Percentiles rank a stretch among this genome's conserved stretches.
Conservation (phyloP, 2,888 invertebrate species). For the Drosophila multiciliata region DNA sequence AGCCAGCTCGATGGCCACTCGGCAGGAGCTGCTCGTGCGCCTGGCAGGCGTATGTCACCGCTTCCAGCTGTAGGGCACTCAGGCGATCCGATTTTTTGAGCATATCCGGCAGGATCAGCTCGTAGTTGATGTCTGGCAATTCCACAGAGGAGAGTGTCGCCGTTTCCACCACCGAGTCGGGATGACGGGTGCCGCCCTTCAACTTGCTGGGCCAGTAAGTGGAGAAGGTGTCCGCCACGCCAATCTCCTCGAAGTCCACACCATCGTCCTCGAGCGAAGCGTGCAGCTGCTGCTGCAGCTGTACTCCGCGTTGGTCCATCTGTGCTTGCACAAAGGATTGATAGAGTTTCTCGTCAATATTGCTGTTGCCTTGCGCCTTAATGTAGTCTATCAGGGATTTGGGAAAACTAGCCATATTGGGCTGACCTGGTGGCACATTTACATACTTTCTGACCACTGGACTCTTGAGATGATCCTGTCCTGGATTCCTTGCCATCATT, state of each 20-base stretch:
- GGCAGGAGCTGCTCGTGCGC: constrained; percentile 96
- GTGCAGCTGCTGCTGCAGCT: background rate
- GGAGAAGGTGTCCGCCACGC: constrained; percentile 98
- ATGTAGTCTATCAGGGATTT: constrained; percentile 27
- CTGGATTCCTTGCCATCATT: background rate
- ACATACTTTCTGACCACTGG: background rate
- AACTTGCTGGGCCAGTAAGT: constrained; percentile 97
- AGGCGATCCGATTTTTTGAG: constrained; percentile 92
- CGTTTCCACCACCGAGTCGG: constrained; percentile 99
- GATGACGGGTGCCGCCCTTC: constrained; percentile 90
- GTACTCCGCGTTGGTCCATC: background rate
- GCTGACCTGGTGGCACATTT: background rate
- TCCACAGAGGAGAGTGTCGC: constrained; percentile 98
- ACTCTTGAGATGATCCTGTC: background rate
- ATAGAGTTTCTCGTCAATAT: background rate
- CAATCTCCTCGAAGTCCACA: constrained; percentile 97
- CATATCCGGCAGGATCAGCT: constrained; percentile 91
- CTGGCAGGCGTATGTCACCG: constrained; percentile 98
- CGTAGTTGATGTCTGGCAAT: constrained; percentile 96
- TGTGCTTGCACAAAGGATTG: constrained; percentile 4
- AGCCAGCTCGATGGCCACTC: constrained; percentile 96
- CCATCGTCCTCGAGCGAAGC: constrained; percentile 87
- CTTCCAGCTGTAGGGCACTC: constrained; percentile 98
- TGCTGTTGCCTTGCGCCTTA: constrained; percentile 5
- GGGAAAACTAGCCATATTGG: constrained; percentile 8